These are phyloP conservation scores for Schizotus pectinicornis DNA, from an alignment of 2,888 invertebrate genomes.

Conservation along the genomic window DNA sequence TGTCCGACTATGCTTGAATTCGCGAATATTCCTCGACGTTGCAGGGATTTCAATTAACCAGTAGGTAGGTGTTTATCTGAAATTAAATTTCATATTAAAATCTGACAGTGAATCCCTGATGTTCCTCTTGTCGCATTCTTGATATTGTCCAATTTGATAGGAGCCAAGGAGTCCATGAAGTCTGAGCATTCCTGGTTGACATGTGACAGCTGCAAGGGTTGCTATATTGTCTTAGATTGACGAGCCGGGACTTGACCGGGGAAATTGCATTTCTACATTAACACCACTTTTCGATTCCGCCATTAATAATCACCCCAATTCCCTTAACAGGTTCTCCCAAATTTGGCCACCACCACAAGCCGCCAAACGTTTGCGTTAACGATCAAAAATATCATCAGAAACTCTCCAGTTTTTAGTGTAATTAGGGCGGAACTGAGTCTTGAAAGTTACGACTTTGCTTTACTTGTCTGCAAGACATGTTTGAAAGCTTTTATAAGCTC, in stretches of 20 bases:
- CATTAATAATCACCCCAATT: no score
- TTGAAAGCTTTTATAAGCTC: no score
- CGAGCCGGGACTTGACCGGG: constrained; percentile 22
- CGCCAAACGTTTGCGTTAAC: no score
- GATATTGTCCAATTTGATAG: constrained; percentile 52
- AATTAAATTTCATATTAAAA: constrained; percentile 33
- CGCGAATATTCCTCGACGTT: neutral
- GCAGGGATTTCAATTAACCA: constrained; percentile 16
- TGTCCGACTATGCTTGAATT: neutral
- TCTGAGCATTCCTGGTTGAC: constrained; percentile 52
- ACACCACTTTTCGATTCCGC: constrained; percentile 4
- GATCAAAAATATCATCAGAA: no score
- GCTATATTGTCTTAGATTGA: constrained; percentile 46
- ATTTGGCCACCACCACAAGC: no score
- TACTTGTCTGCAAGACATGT: no score
- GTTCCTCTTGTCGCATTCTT: constrained; percentile 42
- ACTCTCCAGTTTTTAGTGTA: no score
- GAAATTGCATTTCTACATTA: constrained; percentile 23
- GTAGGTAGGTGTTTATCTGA: constrained; percentile 21
- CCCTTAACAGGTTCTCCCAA: no score
- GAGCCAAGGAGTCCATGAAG: constrained; percentile 47
- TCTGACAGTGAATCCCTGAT: constrained; percentile 26
- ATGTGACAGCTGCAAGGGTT: constrained; percentile 55
- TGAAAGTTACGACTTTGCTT: no score
- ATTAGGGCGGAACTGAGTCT: no score